Base-by-base conservation (phyloP, 1,140 invertebrate genomes). In the Acromyrmex echinatior region DNA sequence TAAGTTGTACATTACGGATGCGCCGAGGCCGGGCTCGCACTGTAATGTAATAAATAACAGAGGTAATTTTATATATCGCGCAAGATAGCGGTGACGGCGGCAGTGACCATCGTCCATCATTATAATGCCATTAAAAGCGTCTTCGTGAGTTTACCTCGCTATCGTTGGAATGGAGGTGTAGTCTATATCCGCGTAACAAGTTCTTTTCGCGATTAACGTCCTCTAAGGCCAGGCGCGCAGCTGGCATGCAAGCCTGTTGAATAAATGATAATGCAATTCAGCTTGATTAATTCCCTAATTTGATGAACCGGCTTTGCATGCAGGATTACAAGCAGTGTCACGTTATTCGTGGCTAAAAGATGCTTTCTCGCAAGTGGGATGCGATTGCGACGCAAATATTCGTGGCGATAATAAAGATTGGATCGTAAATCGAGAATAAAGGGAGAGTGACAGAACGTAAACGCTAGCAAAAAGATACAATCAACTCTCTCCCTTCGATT, bases 1-100 rank as follows among this genome's bases (percentile, higher is more conserved):
- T 68, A 99, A 96, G 96, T 99, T 99, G 96, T 99, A 99, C 97
- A 99, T 98, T 28, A 99, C 98, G 90, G 99, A 99, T 28, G 99
- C 99, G 51, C 99, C 99, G 76, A 99, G 96, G 25, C 99, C 99
- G 25, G 99, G 99, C 95, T 99, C 99, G 95, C 99, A 99, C 99
- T 99, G 96, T 80, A 35, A 63, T 28, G 82, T 5, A 39, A 79
- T 16, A 73, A 78, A 86, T 86, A 84, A 82, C 28, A 9, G 4
- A 49, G 53, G 58, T 56, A 58, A 85, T 87, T 60, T 68, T n/a
- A 80, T n/a, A 80, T 62, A 14, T 14, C 49, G 49, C 10, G 76
- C 45, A 45, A 28, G 18, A 1, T 14, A 7, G 21, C 21, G 45
- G 21, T 39, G 35, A 18, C 71, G 25, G 3, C 49, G 49, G 16